Evolutionary conservation across 2,113 vertebrate species (phyloP).

Genomic region (Ctenodactylus gundi): DNA sequence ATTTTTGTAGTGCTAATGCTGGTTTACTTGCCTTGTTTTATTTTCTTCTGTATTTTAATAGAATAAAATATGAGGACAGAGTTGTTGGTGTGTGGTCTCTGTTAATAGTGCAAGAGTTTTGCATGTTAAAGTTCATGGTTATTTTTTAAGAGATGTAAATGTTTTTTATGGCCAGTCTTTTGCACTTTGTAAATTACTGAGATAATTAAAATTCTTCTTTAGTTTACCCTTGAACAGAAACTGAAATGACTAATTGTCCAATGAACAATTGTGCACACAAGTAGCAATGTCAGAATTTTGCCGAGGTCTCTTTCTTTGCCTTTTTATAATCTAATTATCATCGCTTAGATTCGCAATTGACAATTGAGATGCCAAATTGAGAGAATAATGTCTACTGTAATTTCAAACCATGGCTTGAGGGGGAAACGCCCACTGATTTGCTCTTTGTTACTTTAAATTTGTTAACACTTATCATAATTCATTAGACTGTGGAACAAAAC

Average conservation of each 20-base stretch:
- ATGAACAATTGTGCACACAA: not conserved
- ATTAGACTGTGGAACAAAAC: slow-evolving; percentile 7
- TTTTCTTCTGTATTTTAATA: slow-evolving; percentile 15
- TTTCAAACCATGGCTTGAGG: slow-evolving; percentile 40
- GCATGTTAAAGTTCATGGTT: not conserved
- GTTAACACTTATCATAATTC: slow-evolving; percentile 29
- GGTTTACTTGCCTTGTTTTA: not conserved
- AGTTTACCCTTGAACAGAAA: not conserved
- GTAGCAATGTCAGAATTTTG: slow-evolving; percentile 40
- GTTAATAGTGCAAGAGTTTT: slow-evolving; percentile 27
- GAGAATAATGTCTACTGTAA: not conserved
- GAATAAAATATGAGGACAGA: not conserved
- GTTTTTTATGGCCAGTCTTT: slow-evolving; percentile 13
- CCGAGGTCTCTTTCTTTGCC: slow-evolving; percentile 6
- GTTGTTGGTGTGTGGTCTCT: not conserved
- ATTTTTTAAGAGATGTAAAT: slow-evolving; percentile 15
- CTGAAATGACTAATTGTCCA: slow-evolving; percentile 54
- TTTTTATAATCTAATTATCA: slow-evolving; percentile 48
- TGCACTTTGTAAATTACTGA: slow-evolving; percentile 39
- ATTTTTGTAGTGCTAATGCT: not conserved
- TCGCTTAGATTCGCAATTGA: slow-evolving; percentile 49
- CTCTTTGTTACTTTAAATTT: slow-evolving; percentile 46
- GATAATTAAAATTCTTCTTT: slow-evolving; percentile 46
- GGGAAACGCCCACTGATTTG: not conserved
- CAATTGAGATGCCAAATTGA: slow-evolving; percentile 5